Evolutionary conservation across 2,888 invertebrate genomes (phyloP).

Genomic region (Archips crataeganus): DNA sequence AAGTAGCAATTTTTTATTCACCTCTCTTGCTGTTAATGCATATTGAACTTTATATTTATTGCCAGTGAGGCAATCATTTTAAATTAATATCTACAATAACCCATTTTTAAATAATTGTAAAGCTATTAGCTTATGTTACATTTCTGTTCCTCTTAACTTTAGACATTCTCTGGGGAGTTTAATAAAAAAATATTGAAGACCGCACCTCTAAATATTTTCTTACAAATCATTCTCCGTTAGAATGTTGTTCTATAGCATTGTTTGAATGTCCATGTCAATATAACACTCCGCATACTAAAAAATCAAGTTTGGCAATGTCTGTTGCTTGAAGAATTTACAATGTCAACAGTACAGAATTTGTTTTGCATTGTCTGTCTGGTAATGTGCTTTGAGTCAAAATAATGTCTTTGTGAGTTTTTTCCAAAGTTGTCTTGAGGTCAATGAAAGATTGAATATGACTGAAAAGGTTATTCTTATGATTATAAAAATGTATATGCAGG

Average conservation of each 20-base stretch:
- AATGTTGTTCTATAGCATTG: not conserved
- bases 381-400: conserved; percentile 14
- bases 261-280: not conserved
- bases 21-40: too few relatives aligned
- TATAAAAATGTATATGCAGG: too few relatives aligned
- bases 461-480: not conserved
- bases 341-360: conserved; percentile 17
- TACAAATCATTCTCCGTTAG: not conserved
- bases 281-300: not conserved
- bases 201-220: not conserved
- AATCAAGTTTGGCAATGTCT: not conserved
- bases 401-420: not conserved
- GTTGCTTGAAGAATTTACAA: conserved; percentile 18
- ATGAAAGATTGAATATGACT: not conserved
- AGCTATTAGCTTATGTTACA: too few relatives aligned
- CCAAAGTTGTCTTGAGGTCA: not conserved
- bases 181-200: too few relatives aligned
- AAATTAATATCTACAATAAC: too few relatives aligned
- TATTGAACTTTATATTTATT: too few relatives aligned
- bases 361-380: conserved; percentile 4
- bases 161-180: too few relatives aligned
- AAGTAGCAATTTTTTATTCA: too few relatives aligned
- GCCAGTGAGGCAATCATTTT: too few relatives aligned
- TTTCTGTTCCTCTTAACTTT: too few relatives aligned
- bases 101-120: too few relatives aligned